Percentiles rank a stretch among this genome's conserved stretches.
These are phyloP conservation scores for Gorsachius magnificus DNA, from an alignment of 2,797 vertebrate species.

Conservation along the genomic window DNA sequence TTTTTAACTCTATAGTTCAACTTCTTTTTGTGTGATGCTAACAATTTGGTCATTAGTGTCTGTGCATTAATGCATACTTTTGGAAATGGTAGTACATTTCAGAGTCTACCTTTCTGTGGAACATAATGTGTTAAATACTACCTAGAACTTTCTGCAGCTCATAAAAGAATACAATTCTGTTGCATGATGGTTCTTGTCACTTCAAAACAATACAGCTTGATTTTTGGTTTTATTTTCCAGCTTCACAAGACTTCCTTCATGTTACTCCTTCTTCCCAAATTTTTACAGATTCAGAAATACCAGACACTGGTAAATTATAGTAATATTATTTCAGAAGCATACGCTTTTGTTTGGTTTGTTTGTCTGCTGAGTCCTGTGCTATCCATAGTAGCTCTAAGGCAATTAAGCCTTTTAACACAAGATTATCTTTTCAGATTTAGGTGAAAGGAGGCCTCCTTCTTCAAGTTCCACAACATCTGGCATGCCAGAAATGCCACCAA, in stretches of 20 bases:
- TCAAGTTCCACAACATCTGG: not conserved
- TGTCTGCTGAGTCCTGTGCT: not conserved
- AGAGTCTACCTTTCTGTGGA: not conserved
- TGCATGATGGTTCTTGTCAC: not conserved
- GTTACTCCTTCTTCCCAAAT: not conserved
- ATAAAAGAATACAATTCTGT: not conserved
- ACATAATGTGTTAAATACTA: not conserved
- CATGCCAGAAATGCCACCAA: constrained; percentile 8
- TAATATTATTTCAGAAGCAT: not conserved
- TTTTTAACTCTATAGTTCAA: not conserved
- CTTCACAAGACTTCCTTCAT: not conserved
- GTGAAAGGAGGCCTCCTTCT: constrained; percentile 4
- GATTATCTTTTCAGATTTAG: constrained; percentile 29
- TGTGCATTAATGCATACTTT: not conserved
- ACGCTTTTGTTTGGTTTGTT: not conserved
- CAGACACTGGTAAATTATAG: not conserved
- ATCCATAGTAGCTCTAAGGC: not conserved
- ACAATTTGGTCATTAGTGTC: not conserved
- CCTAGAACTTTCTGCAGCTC: not conserved
- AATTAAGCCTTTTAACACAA: not conserved
- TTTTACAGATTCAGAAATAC: constrained; percentile 11
- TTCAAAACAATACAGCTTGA: not conserved
- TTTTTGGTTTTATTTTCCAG: constrained; percentile 26
- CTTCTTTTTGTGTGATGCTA: not conserved
- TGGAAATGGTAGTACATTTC: not conserved